A percentile compares a stretch with the other conserved stretches of the same genome.
These are phyloP conservation scores for Sinonovacula constricta DNA, from an alignment of 1,140 invertebrate genomes.

Conservation along the genomic window DNA sequence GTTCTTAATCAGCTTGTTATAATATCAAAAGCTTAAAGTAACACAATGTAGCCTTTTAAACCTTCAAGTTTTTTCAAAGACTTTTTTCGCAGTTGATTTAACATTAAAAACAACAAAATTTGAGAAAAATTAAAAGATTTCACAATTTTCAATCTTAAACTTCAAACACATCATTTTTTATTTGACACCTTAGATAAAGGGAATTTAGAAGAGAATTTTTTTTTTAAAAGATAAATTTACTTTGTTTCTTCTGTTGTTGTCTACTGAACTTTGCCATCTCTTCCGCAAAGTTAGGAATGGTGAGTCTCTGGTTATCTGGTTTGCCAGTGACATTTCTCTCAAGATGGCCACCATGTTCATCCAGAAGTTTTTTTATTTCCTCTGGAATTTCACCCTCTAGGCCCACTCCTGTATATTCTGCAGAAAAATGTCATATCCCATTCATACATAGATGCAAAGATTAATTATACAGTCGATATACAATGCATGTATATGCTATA, in stretches of 20 bases:
- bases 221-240: not conserved
- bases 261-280: too few species aligned
- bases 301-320: not conserved
- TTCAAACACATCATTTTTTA: not conserved
- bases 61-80: too few species aligned
- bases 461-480: too few species aligned
- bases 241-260: not conserved
- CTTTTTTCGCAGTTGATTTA: too few species aligned
- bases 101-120: too few species aligned
- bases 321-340: constrained; percentile 14
- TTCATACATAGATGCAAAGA: too few species aligned
- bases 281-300: too few species aligned
- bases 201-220: not conserved
- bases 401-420: constrained; percentile 31
- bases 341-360: constrained; percentile 22
- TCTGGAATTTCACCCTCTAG: constrained; percentile 30
- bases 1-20: too few species aligned
- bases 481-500: too few species aligned
- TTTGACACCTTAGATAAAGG: not conserved
- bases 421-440: too few species aligned
- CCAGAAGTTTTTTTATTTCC: constrained; percentile 28
- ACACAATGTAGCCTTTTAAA: too few species aligned
- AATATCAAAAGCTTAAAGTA: too few species aligned
- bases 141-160: not conserved
- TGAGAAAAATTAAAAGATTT: not conserved